Conservation (phyloP, 2,797 vertebrate species). For the Alauda arvensis region DNA sequence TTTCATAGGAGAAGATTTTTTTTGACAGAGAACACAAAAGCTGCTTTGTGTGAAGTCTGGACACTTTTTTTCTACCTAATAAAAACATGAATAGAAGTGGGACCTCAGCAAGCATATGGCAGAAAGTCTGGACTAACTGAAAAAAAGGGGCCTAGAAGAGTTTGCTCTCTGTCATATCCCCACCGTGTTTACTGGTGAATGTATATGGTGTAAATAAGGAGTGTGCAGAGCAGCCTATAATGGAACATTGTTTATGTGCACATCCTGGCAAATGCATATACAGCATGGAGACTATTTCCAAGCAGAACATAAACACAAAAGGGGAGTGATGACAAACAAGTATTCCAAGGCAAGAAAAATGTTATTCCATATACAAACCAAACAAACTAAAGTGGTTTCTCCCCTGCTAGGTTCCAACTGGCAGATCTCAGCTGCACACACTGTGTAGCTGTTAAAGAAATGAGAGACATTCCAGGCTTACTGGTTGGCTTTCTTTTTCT, state of each 20-base stretch:
- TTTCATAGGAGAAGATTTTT: conserved; percentile 68
- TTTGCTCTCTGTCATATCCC: conserved; percentile 14
- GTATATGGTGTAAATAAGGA: conserved; percentile 59
- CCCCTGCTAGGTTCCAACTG: conserved; percentile 58
- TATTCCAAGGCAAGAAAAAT: conserved; percentile 63
- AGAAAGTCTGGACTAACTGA: conserved; percentile 56
- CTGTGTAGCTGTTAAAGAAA: conserved; percentile 50
- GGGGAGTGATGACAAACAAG: conserved; percentile 55
- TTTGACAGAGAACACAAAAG: conserved; percentile 71
- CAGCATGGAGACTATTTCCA: conserved; percentile 31
- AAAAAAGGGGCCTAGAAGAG: conserved; percentile 29
- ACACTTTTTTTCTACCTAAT: conserved; percentile 60
- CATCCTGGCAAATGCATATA: conserved; percentile 50
- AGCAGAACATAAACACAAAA: conserved; percentile 58
- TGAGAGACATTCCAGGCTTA: conserved; percentile 33
- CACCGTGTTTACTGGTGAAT: conserved; percentile 14
- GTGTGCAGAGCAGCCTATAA: background rate
- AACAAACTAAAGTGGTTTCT: conserved; percentile 64
- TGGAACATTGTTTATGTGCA: conserved; percentile 62
- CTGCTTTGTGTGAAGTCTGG: conserved; percentile 67
- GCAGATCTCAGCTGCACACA: conserved; percentile 51
- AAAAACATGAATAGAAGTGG: conserved; percentile 65
- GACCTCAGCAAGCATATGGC: conserved; percentile 64
- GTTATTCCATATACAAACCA: conserved; percentile 58
- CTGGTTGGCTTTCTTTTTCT: conserved; percentile 32